Evolutionary conservation across 2,797 vertebrate species (phyloP).

Genomic region (Anableps anableps): DNA sequence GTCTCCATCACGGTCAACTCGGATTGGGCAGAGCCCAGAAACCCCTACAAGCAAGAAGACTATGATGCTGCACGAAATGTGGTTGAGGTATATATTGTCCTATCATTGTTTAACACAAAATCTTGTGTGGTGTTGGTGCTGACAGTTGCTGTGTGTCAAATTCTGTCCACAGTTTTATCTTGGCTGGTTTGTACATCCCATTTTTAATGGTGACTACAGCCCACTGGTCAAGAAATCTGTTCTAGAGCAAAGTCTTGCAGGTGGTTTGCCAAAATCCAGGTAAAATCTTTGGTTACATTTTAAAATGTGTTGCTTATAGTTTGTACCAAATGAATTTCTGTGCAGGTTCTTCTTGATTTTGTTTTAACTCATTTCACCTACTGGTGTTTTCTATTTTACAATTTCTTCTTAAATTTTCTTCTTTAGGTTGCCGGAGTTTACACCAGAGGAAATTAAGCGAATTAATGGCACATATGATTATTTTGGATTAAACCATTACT

Average conservation of each 20-base stretch:
- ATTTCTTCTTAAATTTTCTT: constrained; percentile 3
- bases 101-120: background rate
- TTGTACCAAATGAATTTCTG: background rate
- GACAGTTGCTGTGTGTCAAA: background rate
- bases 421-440: constrained; percentile 92
- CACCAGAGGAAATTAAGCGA: constrained; percentile 87
- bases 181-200: constrained; percentile 96
- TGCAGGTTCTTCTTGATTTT: background rate
- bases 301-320: background rate
- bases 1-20: constrained; percentile 93
- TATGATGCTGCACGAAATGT: constrained; percentile 84
- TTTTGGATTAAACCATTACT: constrained; percentile 97
- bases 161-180: constrained; percentile 84
- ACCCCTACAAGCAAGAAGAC: constrained; percentile 92
- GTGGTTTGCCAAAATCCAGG: constrained; percentile 85
- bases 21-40: constrained; percentile 93
- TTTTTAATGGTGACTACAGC: constrained; percentile 94
- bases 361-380: background rate
- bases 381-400: background rate
- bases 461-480: constrained; percentile 95
- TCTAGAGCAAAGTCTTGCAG: constrained; percentile 86
- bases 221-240: constrained; percentile 92
- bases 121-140: background rate
- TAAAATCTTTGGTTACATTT: constrained; percentile 49
- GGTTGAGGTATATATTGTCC: constrained; percentile 79